Evolutionary conservation across 2,888 invertebrate genomes (phyloP), one percentile per base, ranked within the genome.

Genomic region (Pterostichus niger): DNA sequence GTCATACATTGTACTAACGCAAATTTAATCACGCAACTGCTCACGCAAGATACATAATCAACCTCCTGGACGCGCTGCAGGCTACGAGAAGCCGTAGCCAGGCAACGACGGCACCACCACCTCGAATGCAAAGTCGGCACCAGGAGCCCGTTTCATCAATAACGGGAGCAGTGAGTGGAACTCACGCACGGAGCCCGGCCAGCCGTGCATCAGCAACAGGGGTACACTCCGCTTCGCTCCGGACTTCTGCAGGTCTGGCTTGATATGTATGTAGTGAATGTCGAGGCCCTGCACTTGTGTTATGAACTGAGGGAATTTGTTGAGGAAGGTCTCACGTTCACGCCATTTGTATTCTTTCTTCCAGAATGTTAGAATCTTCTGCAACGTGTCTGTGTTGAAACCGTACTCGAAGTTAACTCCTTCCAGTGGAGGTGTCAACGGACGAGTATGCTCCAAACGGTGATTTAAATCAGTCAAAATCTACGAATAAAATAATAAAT

Each of bases 111-210:
- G 91, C 0, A 92, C 91, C 9, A 94, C 91, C 80, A 94, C 89
- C 88, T 95, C 94, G 85, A 94, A 94, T 0, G 93, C 93, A 85
- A 94, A 93, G 84, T 93, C 90, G 49, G 91, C 88, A 0, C 90
- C 92, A 0, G 89, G 86, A 64, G 90, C 89, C 0, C 90, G 90
- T 44, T 56, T 78, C 0, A 88, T 89, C 10, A 96, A 90, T 54
- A 93, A 87, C 0, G 96, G 95, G 71, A 96, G 93, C 0, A 96
- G 89, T 73, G 94, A 93, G 87, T 95, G 94, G 89, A 97, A 97
- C 89, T 98, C 97, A 17, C 94, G 91, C 0, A 97, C 92, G 0
- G 96, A 96, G 0, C 97, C 96, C 0, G 97, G 97, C 98, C 98
- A 98, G 52, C 98, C 98, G 88, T 98, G 97, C 11, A 95, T 89